Base-by-base conservation (phyloP, 2,888 invertebrate genomes). In the Agonopterix alstromeriana region DNA sequence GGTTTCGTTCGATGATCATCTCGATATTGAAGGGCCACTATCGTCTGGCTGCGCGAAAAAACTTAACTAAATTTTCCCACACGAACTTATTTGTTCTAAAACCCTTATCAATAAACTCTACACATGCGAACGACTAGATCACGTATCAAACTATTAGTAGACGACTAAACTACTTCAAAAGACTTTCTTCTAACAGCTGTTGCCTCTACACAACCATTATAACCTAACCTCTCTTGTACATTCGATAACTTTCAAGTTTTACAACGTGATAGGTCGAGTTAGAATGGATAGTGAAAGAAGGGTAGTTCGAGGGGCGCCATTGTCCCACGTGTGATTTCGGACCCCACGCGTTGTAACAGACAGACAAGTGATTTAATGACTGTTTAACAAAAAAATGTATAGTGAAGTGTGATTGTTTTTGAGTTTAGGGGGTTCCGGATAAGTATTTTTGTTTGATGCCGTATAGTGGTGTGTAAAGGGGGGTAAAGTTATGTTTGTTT, bases 301-400 rank as follows among this genome's bases (percentile, higher is more conserved):
- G 75, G 74, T 74, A 67, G 65, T 51, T 57, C 60, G 60, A 66
- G 63, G 75, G 75, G 75, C 65, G 63, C 61, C 53, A 62, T 75
- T 68, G 76, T 77, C 77, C 80, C 84, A 82, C 80, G 78, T 80
- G 83, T 72, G 67, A 55, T 58, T 27, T 57, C 58, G 63, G 82
- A 81, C 85, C 85, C 85, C 85, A 85, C 85, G 84, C 85, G 73
- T 74, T 65, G 82, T 62, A 48, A 56, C 60, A 66, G 60, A 61
- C 51, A 58, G 59, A 75, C 81, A 73, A 76, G 80, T 85, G 83
- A 85, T 85, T 83, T 83, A 84, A 75, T 79, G 74, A 70, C 71
- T 67, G 69, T 66, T 72, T 73, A 72, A 68, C 45, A 73, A 75
- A 72, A 27, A 69, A 61, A 58, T 56, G 53, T 57, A 42, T 17